phyloP scores from a whole-genome alignment of 1,140 invertebrate species.

The Drosophila guanche region DNA sequence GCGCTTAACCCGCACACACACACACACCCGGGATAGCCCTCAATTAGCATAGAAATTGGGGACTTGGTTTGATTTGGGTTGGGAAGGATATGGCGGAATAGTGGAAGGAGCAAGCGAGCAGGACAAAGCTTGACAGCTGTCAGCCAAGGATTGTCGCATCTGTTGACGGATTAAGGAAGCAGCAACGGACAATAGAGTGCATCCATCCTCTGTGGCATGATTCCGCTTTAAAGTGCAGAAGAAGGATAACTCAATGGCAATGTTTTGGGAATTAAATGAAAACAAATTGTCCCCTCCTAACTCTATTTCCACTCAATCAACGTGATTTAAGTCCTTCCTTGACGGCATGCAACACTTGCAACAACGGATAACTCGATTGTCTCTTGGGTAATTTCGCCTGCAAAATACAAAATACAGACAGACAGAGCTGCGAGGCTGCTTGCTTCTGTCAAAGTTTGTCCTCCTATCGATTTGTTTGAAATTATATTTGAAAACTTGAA shows the following conservation, averaged over 20 bases:
- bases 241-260: slow-evolving; percentile 12
- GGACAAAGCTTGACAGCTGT: slow-evolving; percentile 49
- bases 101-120: slow-evolving; percentile 2
- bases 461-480: slow-evolving; percentile 75
- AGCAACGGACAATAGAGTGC: background rate
- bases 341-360: slow-evolving; percentile 18
- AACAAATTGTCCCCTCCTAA: slow-evolving; percentile 69
- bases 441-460: slow-evolving; percentile 49
- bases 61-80: slow-evolving; percentile 61
- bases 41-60: slow-evolving; percentile 80
- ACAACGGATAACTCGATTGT: slow-evolving; percentile 63
- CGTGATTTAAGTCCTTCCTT: slow-evolving; percentile 40
- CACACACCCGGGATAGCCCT: slow-evolving; percentile 18
- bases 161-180: slow-evolving; percentile 45
- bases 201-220: background rate
- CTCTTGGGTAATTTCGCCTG: slow-evolving; percentile 53
- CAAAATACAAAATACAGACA: background rate
- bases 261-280: slow-evolving; percentile 63
- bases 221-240: slow-evolving; percentile 1
- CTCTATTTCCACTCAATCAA: slow-evolving; percentile 70
- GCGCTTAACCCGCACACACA: slow-evolving; percentile 22
- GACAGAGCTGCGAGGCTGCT: slow-evolving; percentile 4
- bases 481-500: slow-evolving; percentile 76
- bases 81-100: background rate
- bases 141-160: slow-evolving; percentile 34